A percentile compares a stretch with the other conserved stretches of the same genome.
Evolutionary conservation across 2,113 vertebrate genomes (phyloP).

Genomic region (Gopherus flavomarginatus): DNA sequence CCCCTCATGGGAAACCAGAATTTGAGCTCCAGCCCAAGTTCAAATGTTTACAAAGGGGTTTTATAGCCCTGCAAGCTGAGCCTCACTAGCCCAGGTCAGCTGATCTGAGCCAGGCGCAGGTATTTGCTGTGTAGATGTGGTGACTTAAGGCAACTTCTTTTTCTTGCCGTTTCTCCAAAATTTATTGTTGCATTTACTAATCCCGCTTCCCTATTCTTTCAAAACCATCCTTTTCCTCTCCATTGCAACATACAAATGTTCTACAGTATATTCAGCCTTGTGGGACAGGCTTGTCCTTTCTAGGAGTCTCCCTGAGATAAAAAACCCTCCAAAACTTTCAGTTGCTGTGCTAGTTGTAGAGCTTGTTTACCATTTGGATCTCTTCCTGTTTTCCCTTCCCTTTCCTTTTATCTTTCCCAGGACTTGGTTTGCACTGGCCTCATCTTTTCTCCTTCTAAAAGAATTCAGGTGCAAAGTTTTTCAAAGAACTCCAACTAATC

Average conservation of each 20-base stretch:
- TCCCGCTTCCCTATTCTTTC: not conserved
- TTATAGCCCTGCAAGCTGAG: not conserved
- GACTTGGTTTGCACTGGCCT: not conserved
- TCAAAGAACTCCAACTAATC: slow-evolving; percentile 34
- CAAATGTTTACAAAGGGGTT: too few species aligned
- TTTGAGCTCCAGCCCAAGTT: too few species aligned
- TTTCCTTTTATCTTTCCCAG: slow-evolving; percentile 1
- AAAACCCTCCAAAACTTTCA: not conserved
- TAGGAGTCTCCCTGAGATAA: not conserved
- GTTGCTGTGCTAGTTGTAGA: not conserved
- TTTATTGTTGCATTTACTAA: slow-evolving; percentile 14
- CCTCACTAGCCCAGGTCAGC: not conserved
- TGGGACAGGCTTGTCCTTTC: not conserved
- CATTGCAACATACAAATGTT: not conserved
- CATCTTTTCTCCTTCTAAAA: not conserved
- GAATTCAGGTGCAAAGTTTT: not conserved
- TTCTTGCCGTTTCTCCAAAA: not conserved
- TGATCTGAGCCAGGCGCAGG: not conserved
- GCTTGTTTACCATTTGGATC: not conserved
- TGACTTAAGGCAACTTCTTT: not conserved
- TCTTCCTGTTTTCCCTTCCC: not conserved
- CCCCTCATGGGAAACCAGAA: too few species aligned
- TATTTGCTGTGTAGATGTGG: not conserved
- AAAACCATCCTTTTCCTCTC: not conserved
- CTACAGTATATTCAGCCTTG: not conserved